Conservation (phyloP, 1,140 invertebrate genomes). For the Bombus ignitus region DNA sequence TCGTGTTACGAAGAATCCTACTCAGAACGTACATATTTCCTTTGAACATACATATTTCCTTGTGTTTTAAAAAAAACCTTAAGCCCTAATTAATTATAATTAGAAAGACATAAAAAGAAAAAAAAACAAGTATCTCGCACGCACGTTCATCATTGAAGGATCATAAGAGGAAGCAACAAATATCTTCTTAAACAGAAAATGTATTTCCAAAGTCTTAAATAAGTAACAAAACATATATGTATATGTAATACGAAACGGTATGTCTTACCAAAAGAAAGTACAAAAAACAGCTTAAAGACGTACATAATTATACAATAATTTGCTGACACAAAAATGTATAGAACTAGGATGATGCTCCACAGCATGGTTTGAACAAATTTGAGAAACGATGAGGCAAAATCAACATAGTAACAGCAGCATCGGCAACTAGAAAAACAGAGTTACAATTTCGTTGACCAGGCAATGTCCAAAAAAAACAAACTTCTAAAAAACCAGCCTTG, state of each 20-base stretch:
- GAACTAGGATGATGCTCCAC: conserved; percentile 36
- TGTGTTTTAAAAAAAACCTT: conserved; percentile 5
- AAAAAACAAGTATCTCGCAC: background rate
- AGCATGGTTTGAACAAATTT: conserved; percentile 46
- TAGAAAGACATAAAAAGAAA: background rate
- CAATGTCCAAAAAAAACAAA: conserved; percentile 43
- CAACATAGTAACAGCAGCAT: conserved; percentile 51
- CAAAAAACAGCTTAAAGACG: conserved; percentile 52
- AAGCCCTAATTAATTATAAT: background rate
- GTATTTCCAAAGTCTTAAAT: conserved; percentile 59
- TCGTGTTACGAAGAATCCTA: conserved; percentile 42
- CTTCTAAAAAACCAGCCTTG: conserved; percentile 35
- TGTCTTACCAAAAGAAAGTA: conserved; percentile 31
- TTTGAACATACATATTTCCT: conserved; percentile 26
- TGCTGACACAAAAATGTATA: conserved; percentile 22
- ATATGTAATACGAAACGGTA: conserved; percentile 18
- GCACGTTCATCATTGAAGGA: conserved; percentile 25
- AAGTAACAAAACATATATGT: conserved; percentile 48
- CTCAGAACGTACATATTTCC: conserved; percentile 26
- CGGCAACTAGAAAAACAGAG: conserved; percentile 48
- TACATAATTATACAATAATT: conserved; percentile 37
- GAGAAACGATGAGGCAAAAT: conserved; percentile 55
- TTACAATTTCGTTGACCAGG: conserved; percentile 37
- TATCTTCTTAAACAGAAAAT: conserved; percentile 56
- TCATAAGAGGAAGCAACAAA: conserved; percentile 27